Evolutionary conservation across 53 echinoderm and acorn worm species (phyloP).

Genomic region (Hippasteria phrygiana): DNA sequence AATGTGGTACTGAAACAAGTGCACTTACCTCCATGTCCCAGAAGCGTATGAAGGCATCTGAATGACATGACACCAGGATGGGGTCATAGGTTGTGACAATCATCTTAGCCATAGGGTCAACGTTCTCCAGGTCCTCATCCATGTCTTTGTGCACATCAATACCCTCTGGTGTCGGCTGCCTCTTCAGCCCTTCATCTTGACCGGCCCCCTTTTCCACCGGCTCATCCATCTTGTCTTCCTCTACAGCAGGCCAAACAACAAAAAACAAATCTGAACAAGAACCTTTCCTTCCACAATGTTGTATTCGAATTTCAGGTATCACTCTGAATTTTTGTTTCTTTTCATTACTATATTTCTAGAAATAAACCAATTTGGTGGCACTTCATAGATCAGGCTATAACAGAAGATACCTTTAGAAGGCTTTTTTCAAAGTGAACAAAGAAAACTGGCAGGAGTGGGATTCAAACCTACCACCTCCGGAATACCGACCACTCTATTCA

Average conservation of each 20-base stretch:
- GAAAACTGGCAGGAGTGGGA: too few species aligned
- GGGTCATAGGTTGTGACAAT: constrained; percentile 82
- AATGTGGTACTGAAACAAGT: too few species aligned
- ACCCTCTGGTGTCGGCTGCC: constrained; percentile 48
- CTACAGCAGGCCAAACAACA: background rate
- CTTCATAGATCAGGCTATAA: too few species aligned
- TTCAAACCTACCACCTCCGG: too few species aligned
- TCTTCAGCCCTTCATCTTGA: constrained; percentile 23
- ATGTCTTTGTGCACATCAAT: constrained; percentile 4
- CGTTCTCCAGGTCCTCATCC: constrained; percentile 57
- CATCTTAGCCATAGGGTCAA: constrained; percentile 81
- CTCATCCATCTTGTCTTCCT: constrained; percentile 8
- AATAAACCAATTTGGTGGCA: too few species aligned
- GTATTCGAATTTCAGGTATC: too few species aligned
- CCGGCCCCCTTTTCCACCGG: constrained; percentile 27
- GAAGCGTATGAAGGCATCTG: constrained; percentile 89
- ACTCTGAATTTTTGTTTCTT: too few species aligned
- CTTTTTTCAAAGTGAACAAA: too few species aligned
- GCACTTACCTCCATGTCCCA: constrained; percentile 90
- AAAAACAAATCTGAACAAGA: background rate
- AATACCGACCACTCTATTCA: too few species aligned
- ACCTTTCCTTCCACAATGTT: too few species aligned
- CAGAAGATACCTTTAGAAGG: too few species aligned
- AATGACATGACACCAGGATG: constrained; percentile 84
- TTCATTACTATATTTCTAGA: too few species aligned